These are phyloP conservation scores for Sphyrna mokarran DNA, from an alignment of 2,113 vertebrate species.

Conservation along the genomic window DNA sequence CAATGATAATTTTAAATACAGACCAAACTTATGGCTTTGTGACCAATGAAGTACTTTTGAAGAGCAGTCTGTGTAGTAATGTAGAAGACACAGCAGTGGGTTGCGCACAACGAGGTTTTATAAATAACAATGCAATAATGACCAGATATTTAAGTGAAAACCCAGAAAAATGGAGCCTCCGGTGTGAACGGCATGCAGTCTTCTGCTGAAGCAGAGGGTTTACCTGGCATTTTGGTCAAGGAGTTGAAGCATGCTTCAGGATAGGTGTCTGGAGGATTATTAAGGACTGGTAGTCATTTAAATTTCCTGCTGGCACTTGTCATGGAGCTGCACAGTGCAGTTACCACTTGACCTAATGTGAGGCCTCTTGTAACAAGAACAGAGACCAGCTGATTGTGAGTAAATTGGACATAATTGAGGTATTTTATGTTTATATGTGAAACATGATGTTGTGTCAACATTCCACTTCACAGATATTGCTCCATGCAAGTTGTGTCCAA, in stretches of 20 bases:
- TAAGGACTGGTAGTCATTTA: background rate
- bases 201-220: background rate
- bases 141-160: background rate
- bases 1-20: background rate
- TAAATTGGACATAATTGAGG: background rate
- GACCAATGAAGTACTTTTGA: background rate
- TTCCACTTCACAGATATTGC: too few relatives aligned
- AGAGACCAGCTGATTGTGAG: background rate
- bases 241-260: background rate
- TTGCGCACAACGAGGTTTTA: background rate
- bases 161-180: background rate
- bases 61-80: background rate
- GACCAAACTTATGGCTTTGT: background rate
- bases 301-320: background rate
- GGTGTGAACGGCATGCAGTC: background rate
- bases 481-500: background rate
- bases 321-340: background rate
- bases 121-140: background rate
- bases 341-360: background rate
- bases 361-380: background rate
- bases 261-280: background rate
- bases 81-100: background rate
- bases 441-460: too few relatives aligned
- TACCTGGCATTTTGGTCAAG: background rate
- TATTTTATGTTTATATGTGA: background rate